These are phyloP conservation scores for Nineta flava DNA, from an alignment of 2,888 invertebrate species.

Conservation along the genomic window DNA sequence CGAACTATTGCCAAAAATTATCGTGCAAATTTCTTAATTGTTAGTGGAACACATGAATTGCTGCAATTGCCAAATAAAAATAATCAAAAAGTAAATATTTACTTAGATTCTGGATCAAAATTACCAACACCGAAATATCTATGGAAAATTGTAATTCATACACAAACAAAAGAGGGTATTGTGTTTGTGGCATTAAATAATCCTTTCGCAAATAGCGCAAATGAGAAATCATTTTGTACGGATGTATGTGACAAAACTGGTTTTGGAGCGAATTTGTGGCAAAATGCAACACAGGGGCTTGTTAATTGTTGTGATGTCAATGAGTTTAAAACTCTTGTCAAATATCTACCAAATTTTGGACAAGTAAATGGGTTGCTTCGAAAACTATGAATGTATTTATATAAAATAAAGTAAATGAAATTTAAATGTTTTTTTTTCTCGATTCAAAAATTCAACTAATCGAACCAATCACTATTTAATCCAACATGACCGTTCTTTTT, in stretches of 20 bases:
- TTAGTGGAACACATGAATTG: conserved; percentile 29
- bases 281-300: not conserved
- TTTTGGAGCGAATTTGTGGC: conserved; percentile 12
- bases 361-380: not conserved
- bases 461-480: too few species aligned
- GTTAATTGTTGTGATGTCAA: not conserved
- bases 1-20: conserved; percentile 24
- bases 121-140: conserved; percentile 27
- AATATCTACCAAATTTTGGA: not conserved
- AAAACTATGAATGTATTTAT: not conserved
- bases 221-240: conserved; percentile 14
- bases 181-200: conserved; percentile 27
- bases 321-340: not conserved
- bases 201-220: conserved; percentile 17
- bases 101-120: conserved; percentile 22
- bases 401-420: too few species aligned
- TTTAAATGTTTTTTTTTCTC: too few species aligned
- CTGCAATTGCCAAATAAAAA: conserved; percentile 25
- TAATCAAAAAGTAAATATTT: conserved; percentile 21
- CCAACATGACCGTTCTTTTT: too few species aligned
- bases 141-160: conserved; percentile 24
- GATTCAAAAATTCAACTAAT: too few species aligned
- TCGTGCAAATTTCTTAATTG: conserved; percentile 23
- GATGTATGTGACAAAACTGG: conserved; percentile 17
- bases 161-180: conserved; percentile 19